Base-by-base conservation (phyloP, 2,113 vertebrate genomes). In the Bolborhynchus lineola region DNA sequence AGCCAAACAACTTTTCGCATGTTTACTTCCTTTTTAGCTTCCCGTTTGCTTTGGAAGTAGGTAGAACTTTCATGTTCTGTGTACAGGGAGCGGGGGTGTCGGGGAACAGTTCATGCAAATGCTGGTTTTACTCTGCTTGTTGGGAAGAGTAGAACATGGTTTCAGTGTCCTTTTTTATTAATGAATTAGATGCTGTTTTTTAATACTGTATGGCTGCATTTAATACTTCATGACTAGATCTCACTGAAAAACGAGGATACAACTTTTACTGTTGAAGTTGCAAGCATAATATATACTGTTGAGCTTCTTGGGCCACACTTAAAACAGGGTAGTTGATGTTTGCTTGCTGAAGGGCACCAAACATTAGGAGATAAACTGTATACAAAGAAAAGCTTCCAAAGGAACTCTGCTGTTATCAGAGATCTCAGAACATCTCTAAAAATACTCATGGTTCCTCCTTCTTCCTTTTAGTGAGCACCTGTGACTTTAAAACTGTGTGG, bases 271-370 rank as follows among this genome's bases (percentile, higher is more conserved):
- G 21, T 64, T 6, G 7, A 82, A 64, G 23, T 47, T 37, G n/a
- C 15, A 41, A 23, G 12, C 0, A 0, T 33, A 31, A 13, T 60
- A 21, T 1, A 6, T 41, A 20, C 31, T 0, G 0, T 5, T 78
- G 64, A 81, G 47, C 29, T 59, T 77, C 15, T 59, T 28, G 39
- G 59, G 15, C 49, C 20, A 6, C 0, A 3, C 25, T 60, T 82
- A 25, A 72, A 72, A 13, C 10, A 31, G 5, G 26, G 16, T 29
- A 24, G 12, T 41, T 65, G 31, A 13, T 35, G 25, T 72, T 62
- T 63, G 9, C 23, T 74, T 86, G 16, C 23, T 46, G 41, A 46
- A 67, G 55, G 35, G 71, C 17, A n/a, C 26, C 16, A 57, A 42
- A 33, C 25, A 5, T 29, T 16, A 59, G 35, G 33, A 81, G 52